phyloP scores from a whole-genome alignment of 2,888 invertebrate genomes.

The Bursaphelenchus okinawaensis region DNA sequence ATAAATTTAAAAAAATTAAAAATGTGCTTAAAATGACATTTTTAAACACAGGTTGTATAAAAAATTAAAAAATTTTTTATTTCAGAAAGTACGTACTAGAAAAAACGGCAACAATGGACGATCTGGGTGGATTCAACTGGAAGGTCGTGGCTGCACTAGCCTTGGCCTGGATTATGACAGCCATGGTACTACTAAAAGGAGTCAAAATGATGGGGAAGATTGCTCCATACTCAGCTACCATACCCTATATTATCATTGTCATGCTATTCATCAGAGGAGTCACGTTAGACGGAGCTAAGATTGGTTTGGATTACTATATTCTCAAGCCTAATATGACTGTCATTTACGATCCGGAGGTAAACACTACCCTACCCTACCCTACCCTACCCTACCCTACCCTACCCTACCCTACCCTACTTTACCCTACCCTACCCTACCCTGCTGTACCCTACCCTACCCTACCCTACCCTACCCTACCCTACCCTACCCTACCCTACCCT shows the following conservation, averaged over 20 bases:
- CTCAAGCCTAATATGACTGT: slow-evolving; percentile 39
- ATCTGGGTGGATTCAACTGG: slow-evolving; percentile 35
- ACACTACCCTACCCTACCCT: too few species aligned
- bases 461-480: too few species aligned
- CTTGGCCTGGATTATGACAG: slow-evolving; percentile 41
- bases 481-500: too few species aligned
- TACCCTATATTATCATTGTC: slow-evolving; percentile 48
- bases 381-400: too few species aligned
- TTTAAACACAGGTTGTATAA: too few species aligned
- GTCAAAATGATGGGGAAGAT: slow-evolving; percentile 39
- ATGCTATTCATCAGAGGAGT: slow-evolving; percentile 46
- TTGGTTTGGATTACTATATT: slow-evolving; percentile 44
- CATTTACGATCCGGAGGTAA: slow-evolving; percentile 15
- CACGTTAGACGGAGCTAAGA: slow-evolving; percentile 38
- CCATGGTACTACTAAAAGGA: slow-evolving; percentile 44
- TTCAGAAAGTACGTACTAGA: slow-evolving; percentile 39
- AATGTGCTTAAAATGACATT: too few species aligned
- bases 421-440: too few species aligned
- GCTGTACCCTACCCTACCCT: too few species aligned
- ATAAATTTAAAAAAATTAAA: too few species aligned
- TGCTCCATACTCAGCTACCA: slow-evolving; percentile 36
- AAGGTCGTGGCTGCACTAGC: slow-evolving; percentile 33
- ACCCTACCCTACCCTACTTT: too few species aligned
- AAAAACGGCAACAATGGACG: slow-evolving; percentile 31
- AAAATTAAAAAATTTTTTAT: slow-evolving; percentile 16